A percentile compares a stretch with the other conserved stretches of the same genome.
Evolutionary conservation across 2,888 invertebrate genomes (phyloP).

Genomic region (Flexamia atlantica): DNA sequence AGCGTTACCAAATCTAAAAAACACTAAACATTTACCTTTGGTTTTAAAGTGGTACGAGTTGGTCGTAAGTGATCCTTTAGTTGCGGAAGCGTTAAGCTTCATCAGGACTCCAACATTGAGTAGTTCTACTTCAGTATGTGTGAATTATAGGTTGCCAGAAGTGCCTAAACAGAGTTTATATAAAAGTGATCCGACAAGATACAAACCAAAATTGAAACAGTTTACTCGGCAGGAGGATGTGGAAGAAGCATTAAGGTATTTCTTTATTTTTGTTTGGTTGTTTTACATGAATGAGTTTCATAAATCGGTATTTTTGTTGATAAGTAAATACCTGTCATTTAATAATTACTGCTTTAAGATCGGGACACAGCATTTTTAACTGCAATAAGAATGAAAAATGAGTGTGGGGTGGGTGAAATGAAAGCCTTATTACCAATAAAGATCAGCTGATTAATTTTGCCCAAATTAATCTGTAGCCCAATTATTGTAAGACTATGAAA

Average conservation of each 20-base stretch:
- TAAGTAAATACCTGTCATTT: too few relatives aligned
- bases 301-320: too few relatives aligned
- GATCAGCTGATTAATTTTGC: too few relatives aligned
- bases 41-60: constrained; percentile 81
- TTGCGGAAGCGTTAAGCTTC: constrained; percentile 35
- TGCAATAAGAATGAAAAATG: too few relatives aligned
- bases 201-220: constrained; percentile 84
- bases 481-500: too few relatives aligned
- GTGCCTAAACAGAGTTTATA: constrained; percentile 83
- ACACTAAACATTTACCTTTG: constrained; percentile 78
- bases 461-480: too few relatives aligned
- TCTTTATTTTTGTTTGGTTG: too few relatives aligned
- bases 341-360: too few relatives aligned
- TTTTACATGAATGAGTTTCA: too few relatives aligned
- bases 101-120: not conserved
- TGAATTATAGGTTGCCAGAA: constrained; percentile 72
- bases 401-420: too few relatives aligned
- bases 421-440: too few relatives aligned
- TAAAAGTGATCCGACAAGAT: constrained; percentile 87
- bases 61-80: constrained; percentile 56
- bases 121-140: not conserved
- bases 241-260: constrained; percentile 69
- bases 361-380: too few relatives aligned
- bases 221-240: constrained; percentile 89
- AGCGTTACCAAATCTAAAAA: constrained; percentile 73